Percentiles rank a stretch among this genome's conserved stretches.
These are phyloP conservation scores for Odontocolon sp. DNA, from an alignment of 2,888 invertebrate genomes.

Conservation along the genomic window DNA sequence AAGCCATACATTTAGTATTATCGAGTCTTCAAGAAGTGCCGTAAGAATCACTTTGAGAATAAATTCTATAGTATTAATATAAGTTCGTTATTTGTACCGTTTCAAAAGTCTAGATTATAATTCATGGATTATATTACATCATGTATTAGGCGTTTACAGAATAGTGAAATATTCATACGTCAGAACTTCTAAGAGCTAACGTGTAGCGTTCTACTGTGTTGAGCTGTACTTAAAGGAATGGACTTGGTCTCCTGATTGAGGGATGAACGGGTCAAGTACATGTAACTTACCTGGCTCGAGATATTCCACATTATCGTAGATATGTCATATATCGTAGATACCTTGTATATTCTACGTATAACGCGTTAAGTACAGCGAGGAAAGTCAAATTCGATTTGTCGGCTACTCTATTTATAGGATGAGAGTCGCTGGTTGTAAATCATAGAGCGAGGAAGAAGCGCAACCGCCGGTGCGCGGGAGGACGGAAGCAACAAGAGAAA, in stretches of 20 bases:
- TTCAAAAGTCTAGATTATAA: too few species aligned
- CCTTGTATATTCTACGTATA: too few species aligned
- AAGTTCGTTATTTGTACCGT: too few species aligned
- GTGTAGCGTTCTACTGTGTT: too few species aligned
- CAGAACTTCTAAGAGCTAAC: neutral
- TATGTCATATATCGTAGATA: too few species aligned
- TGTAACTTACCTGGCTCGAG: neutral
- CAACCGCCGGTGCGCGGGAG: constrained; percentile 48
- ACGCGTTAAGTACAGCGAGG: neutral
- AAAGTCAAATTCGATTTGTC: constrained; percentile 34
- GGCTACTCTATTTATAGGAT: constrained; percentile 70
- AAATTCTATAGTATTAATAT: too few species aligned
- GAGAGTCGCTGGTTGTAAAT: constrained; percentile 77
- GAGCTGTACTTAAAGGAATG: neutral
- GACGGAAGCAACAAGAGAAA: constrained; percentile 61
- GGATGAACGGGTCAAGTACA: neutral
- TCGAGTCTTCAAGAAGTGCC: too few species aligned
- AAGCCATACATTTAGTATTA: too few species aligned
- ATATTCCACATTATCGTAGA: neutral
- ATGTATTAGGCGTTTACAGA: too few species aligned
- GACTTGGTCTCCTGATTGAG: neutral
- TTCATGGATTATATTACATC: too few species aligned
- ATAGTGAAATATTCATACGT: too few species aligned
- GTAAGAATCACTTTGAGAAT: too few species aligned
- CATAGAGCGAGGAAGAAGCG: constrained; percentile 66